Base-by-base conservation (phyloP, 2,888 invertebrate genomes). In the Lordiphosa fenestrarum region DNA sequence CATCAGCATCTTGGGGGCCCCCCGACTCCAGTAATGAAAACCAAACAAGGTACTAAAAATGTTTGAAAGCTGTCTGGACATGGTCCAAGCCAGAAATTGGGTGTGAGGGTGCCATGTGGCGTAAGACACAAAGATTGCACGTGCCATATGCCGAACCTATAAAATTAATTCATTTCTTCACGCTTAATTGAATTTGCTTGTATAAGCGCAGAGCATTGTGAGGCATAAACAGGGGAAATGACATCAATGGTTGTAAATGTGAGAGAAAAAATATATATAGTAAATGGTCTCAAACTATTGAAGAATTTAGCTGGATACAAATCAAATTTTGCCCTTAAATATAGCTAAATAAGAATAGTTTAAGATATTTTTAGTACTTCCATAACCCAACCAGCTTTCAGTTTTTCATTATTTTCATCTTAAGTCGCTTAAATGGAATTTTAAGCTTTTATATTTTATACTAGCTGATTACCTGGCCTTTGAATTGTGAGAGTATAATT, bases 141-240 rank as follows among this genome's bases (percentile, higher is more conserved):
- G 40, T 6, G 39, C 50, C 50, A 50, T 50, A 50, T 50, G 33
- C 37, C 54, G 39, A 53, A 30, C 42, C 54, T 54, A 56, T 56
- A 44, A 56, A 56, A 56, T 56, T 53, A 56, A 56, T 56, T 56
- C 56, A 56, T 53, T 56, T 54, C 56, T 56, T 54, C 54, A 37
- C 38, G 55, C 55, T 53, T 56, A 56, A 56, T 56, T 56, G 56
- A 53, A 56, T 56, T 56, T 56, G 53, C 56, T 56, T 44, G 56
- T 56, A 56, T 41, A 38, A 6, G 35, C 46, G 6, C 30, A 15
- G 15, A 9, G 19, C 19, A 19, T 19, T 19, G 19, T 19, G 3
- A 42, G 42, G 7, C 3, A 30, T 30, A 30, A 30, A 30, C 0
- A 9, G 21, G 35, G 52, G 23, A 6, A 21, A 40, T 6, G 10